Conservation (phyloP, 2,888 invertebrate genomes). For the Eustalomyia histrio region DNA sequence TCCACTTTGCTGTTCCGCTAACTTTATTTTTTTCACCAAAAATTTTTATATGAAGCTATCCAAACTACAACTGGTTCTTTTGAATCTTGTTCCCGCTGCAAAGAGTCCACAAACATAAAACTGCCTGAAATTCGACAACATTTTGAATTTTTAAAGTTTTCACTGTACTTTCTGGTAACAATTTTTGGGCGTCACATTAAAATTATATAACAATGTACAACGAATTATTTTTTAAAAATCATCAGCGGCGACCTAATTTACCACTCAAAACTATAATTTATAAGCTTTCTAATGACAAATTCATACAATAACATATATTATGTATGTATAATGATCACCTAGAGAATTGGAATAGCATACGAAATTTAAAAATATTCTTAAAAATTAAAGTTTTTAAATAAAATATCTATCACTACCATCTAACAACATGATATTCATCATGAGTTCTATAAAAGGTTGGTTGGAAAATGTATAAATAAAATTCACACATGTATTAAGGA, state of each 20-base stretch:
- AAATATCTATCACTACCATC: not conserved
- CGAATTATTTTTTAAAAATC: too few relatives aligned
- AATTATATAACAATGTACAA: too few relatives aligned
- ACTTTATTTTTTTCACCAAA: too few relatives aligned
- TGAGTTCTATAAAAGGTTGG: not conserved
- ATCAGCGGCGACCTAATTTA: not conserved
- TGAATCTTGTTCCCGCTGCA: too few relatives aligned
- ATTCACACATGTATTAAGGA: constrained; percentile 14
- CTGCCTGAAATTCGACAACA: too few relatives aligned
- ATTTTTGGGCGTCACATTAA: too few relatives aligned
- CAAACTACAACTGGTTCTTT: too few relatives aligned
- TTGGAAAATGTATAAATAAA: constrained; percentile 7
- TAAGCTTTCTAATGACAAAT: not conserved
- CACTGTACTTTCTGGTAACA: too few relatives aligned
- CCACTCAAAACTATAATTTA: not conserved
- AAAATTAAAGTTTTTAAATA: constrained; percentile 6
- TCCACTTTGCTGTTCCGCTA: too few relatives aligned
- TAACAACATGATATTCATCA: not conserved
- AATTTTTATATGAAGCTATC: too few relatives aligned
- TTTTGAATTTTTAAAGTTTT: too few relatives aligned
- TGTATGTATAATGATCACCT: constrained; percentile 9
- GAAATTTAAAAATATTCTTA: not conserved
- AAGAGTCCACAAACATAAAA: too few relatives aligned
- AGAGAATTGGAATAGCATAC: not conserved
- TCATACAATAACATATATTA: constrained; percentile 2